Percentiles rank a stretch among this genome's conserved stretches.
Conservation (phyloP, 2,888 invertebrate species). For the Hoplodrina ambigua region DNA sequence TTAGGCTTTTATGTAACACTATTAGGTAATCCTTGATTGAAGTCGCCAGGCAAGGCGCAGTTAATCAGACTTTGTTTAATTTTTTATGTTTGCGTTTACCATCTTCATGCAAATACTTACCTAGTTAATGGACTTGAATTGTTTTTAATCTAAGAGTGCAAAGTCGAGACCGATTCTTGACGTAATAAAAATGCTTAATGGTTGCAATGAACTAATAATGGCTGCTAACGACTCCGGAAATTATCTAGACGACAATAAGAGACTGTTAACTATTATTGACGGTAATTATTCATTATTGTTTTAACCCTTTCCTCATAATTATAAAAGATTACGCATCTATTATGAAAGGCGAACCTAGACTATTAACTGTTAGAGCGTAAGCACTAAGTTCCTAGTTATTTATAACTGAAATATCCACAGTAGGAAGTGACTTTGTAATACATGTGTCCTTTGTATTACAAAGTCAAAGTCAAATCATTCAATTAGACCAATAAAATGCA, state of each 20-base stretch:
- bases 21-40: too few relatives aligned
- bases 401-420: too few relatives aligned
- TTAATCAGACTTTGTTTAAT: background rate
- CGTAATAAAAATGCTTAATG: slow-evolving; percentile 29
- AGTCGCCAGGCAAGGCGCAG: background rate
- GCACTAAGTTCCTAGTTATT: too few relatives aligned
- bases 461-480: too few relatives aligned
- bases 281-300: slow-evolving; percentile 5
- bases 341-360: too few relatives aligned
- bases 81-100: background rate
- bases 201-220: slow-evolving; percentile 33
- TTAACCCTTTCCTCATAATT: background rate
- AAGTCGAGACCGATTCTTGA: slow-evolving; percentile 7
- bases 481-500: too few relatives aligned
- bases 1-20: background rate
- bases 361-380: too few relatives aligned
- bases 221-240: slow-evolving; percentile 22
- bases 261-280: slow-evolving; percentile 11
- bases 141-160: slow-evolving; percentile 2
- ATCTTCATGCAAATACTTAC: background rate
- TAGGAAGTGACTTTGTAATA: too few relatives aligned
- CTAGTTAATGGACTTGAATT: background rate
- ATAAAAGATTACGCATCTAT: too few relatives aligned
- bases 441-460: too few relatives aligned
- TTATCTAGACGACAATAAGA: slow-evolving; percentile 21